Percentiles rank a stretch among this genome's conserved stretches.
Evolutionary conservation across 30 jellyfish, hydroid and myxozoan genomes (phyloP).

Genomic region (Hydractinia echinata): DNA sequence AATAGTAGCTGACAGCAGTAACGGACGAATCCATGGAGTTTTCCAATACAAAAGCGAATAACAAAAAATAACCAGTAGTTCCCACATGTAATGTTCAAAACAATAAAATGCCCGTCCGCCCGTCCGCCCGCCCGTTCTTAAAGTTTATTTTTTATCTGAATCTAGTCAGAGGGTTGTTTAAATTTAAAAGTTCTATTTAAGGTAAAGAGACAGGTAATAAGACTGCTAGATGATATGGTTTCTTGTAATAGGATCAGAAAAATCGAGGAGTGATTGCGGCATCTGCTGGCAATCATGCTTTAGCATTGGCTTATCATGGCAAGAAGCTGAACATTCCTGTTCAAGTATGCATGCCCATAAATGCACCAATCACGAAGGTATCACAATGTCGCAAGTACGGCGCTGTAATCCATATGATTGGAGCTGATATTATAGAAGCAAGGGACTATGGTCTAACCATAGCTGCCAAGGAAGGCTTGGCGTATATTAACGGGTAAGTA

Average conservation of each 20-base stretch:
- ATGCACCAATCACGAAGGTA: slow-evolving; percentile 98
- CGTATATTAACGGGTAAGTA: slow-evolving; percentile 93
- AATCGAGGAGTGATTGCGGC: slow-evolving; percentile 96
- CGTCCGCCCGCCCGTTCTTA: no score
- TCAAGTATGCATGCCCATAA: slow-evolving; percentile 89
- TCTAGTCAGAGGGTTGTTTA: no score
- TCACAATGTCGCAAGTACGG: slow-evolving; percentile 73
- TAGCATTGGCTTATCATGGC: slow-evolving; percentile 99
- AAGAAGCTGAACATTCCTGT: slow-evolving; percentile 83
- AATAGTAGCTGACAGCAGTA: no score
- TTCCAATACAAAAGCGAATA: no score
- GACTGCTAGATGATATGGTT: not conserved
- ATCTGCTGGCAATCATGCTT: slow-evolving; percentile 99
- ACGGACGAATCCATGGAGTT: no score
- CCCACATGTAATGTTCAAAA: no score
- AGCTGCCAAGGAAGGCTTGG: slow-evolving; percentile 70
- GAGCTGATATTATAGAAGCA: slow-evolving; percentile 93
- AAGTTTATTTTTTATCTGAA: no score
- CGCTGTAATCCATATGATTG: slow-evolving; percentile 80
- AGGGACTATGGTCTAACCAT: slow-evolving; percentile 83
- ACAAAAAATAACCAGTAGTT: no score
- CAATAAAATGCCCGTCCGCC: no score
- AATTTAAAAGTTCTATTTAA: no score
- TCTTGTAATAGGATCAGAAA: slow-evolving; percentile 68
- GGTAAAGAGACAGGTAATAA: no score